phyloP scores from a whole-genome alignment of 2,797 vertebrate genomes.

The Sebastes taczanowskii region DNA sequence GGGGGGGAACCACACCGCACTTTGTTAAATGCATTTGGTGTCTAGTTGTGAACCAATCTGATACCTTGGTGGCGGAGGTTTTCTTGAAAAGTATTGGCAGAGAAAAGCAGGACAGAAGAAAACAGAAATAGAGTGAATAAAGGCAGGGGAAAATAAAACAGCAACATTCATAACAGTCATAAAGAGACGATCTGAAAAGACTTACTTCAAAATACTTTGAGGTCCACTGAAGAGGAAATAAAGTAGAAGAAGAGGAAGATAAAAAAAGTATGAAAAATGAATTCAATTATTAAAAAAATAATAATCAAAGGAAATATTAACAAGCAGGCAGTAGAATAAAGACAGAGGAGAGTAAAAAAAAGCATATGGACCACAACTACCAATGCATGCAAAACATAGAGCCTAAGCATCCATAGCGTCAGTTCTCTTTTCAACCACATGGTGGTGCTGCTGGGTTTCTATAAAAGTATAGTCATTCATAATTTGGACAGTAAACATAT shows the following conservation, averaged over 20 bases:
- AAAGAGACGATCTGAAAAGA: constrained; percentile 11
- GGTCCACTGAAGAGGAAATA: constrained; percentile 70
- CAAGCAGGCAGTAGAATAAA: not conserved
- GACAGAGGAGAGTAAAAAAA: not conserved
- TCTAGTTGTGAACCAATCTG: constrained; percentile 9
- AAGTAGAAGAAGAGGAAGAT: constrained; percentile 16
- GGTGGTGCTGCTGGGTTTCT: constrained; percentile 43
- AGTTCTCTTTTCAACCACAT: constrained; percentile 45
- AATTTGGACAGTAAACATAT: not conserved
- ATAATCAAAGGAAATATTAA: not conserved
- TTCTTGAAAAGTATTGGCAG: constrained; percentile 75
- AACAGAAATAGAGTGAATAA: constrained; percentile 17
- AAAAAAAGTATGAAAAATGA: not conserved
- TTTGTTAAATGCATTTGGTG: constrained; percentile 20
- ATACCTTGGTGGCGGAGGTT: constrained; percentile 91
- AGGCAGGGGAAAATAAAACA: not conserved
- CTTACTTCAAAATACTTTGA: constrained; percentile 81
- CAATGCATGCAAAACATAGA: constrained; percentile 17
- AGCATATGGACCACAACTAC: not conserved
- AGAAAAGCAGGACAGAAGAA: constrained; percentile 14
- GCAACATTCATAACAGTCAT: not conserved
- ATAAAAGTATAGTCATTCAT: not conserved
- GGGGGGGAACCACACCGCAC: constrained; percentile 1
- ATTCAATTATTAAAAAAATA: not conserved
- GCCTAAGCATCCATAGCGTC: not conserved